A percentile compares a stretch with the other conserved stretches of the same genome.
These are phyloP conservation scores for Trachops cirrhosus DNA, from an alignment of 2,797 vertebrate species.

Conservation along the genomic window DNA sequence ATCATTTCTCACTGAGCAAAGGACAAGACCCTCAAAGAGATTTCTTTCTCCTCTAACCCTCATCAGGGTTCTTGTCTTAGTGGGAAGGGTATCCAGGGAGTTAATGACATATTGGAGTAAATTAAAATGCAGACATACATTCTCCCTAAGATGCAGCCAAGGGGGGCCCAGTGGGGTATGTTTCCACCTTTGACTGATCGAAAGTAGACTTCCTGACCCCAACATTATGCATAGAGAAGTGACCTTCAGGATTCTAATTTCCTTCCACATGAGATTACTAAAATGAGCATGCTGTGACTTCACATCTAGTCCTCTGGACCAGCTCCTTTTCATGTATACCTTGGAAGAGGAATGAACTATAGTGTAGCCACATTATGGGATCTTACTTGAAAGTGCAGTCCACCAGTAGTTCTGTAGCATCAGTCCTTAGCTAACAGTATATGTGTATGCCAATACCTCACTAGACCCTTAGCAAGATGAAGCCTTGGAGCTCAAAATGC, in stretches of 20 bases:
- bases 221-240: neutral
- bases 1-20: constrained; percentile 49
- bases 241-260: neutral
- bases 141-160: neutral
- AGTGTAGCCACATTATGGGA: neutral
- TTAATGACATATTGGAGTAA: constrained; percentile 39
- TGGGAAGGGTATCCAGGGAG: neutral
- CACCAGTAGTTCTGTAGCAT: neutral
- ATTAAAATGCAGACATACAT: constrained; percentile 50
- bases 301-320: neutral
- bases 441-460: neutral
- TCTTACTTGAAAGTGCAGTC: neutral
- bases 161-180: neutral
- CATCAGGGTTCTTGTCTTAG: neutral
- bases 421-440: neutral
- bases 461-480: neutral
- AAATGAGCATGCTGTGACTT: neutral
- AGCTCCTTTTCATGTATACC: neutral
- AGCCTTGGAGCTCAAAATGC: neutral
- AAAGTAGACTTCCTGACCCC: neutral
- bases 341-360: neutral
- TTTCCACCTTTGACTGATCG: neutral
- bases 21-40: constrained; percentile 48
- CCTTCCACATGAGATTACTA: neutral
- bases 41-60: constrained; percentile 21